Percentiles rank a stretch among this genome's conserved stretches.
Conservation (phyloP, 2,797 vertebrate species). For the Sebastes miniatus region DNA sequence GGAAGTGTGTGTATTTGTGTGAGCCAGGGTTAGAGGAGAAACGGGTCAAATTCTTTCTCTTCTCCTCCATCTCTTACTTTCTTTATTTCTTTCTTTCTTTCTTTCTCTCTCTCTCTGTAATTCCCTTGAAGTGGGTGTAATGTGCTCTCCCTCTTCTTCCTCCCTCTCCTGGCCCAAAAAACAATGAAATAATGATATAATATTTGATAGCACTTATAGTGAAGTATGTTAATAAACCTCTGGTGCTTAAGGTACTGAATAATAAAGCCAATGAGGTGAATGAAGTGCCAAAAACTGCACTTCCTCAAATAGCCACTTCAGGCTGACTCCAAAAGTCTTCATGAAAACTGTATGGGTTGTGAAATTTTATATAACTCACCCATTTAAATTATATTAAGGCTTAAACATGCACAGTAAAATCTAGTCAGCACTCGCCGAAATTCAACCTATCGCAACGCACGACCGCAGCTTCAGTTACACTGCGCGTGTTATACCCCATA, state of each 20-base stretch:
- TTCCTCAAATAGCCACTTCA: not conserved
- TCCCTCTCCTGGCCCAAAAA: slow-evolving; percentile 32
- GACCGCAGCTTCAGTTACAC: no score
- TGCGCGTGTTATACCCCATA: no score
- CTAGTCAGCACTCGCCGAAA: no score
- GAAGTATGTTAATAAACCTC: not conserved
- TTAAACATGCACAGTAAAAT: no score
- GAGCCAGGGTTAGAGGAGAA: slow-evolving; percentile 44
- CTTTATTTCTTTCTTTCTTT: not conserved
- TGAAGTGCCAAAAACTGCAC: not conserved
- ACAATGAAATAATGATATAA: not conserved
- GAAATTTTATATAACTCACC: no score
- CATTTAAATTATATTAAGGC: no score
- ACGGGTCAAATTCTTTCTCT: slow-evolving; percentile 46
- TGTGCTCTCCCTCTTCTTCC: not conserved
- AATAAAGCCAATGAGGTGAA: not conserved
- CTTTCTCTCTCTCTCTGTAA: not conserved
- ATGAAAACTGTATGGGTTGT: no score
- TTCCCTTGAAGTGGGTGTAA: slow-evolving; percentile 38
- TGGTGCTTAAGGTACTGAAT: not conserved
- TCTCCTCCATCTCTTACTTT: not conserved
- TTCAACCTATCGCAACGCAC: no score
- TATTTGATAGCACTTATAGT: not conserved
- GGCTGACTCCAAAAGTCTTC: not conserved
- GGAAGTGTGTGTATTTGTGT: not conserved